Evolutionary conservation across 2,888 invertebrate genomes (phyloP), one percentile per base, ranked within the genome.

Genomic region (Apoda limacodes): DNA sequence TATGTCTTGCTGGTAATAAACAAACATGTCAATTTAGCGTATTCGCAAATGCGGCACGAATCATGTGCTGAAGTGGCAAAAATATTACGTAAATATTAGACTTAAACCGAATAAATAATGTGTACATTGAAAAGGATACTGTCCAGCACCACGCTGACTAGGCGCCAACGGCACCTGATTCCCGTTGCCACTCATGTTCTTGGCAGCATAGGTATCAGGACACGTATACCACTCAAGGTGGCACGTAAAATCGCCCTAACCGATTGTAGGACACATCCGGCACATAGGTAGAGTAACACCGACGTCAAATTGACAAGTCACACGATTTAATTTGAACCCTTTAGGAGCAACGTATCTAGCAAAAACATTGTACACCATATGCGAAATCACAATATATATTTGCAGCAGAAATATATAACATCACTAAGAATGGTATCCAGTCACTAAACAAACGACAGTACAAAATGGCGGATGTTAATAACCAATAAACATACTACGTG

Each of bases 161-260:
- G 82, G 82, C 67, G 83, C 83, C 67, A 82, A 65, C 65, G 84
- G 84, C 82, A 83, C 81, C 81, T 83, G 84, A 71, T 85, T 85
- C 71, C 83, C 84, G 76, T 85, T 85, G 68, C 83, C 82, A 75
- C 84, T 85, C 86, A 85, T 85, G 69, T 60, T 75, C 68, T 82
- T 70, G 70, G 75, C 76, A 76, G 82, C 82, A 82, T 80, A 82
- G 82, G 82, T 83, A 64, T 82, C 69, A 60, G 66, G 71, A 78
- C 75, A 78, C 76, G 78, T 82, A 82, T 74, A 84, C 78, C 75
- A 71, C 82, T 83, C 82, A 80, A 82, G 83, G 84, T 83, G 82
- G 84, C 83, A 82, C 82, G 78, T 70, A 71, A 68, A 67, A 60
- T 74, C 69, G 67, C 70, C 72, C 69, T 78, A 76, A 69, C 69